Base-by-base conservation (phyloP, 2,113 vertebrate species). In the Channa maculata region DNA sequence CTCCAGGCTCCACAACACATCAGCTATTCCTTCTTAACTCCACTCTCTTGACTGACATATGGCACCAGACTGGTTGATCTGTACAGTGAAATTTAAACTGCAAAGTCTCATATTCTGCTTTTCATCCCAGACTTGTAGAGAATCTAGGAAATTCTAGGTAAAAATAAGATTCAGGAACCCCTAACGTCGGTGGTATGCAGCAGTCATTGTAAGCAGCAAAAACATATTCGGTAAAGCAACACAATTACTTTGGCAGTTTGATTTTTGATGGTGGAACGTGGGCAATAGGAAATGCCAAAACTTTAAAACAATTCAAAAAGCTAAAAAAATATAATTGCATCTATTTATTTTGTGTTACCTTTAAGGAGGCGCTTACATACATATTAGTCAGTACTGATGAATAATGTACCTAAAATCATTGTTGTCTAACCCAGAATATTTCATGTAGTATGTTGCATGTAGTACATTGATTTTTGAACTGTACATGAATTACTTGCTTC, bases 391-490 rank as follows among this genome's bases (percentile, higher is more conserved):
- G 71, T 92, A 90, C 90, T 88, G 92, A 82, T 88, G 84, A 79
- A 88, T 86, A 88, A 89, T 90, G 86, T 93, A 94, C 91, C 65
- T 88, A 83, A 92, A 92, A 90, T 84, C 74, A 89, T 84, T 83
- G 63, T 85, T 74, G 89, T 90, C 85, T 94, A 92, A 89, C 87
- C 88, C 77, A 83, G 77, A 93, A 87, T 90, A 92, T 86, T 71
- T 91, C 86, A 81, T 85, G 87, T 91, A 91, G 86, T 92, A 90
- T 90, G 72, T 90, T 95, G 95, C 95, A 95, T 96, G 96, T 93
- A 89, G 84, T 88, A 88, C 93, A 92, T 92, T 94, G 86, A 94
- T 84, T 92, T 90, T 88, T 75, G 89, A 92, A 79, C 85, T 95
- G 90, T 94, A 94, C 95, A 94, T 92, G 49, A 93, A 91, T 92